These are phyloP conservation scores for Tanytarsus gracilentus DNA, from an alignment of 2,888 invertebrate species.

Conservation along the genomic window DNA sequence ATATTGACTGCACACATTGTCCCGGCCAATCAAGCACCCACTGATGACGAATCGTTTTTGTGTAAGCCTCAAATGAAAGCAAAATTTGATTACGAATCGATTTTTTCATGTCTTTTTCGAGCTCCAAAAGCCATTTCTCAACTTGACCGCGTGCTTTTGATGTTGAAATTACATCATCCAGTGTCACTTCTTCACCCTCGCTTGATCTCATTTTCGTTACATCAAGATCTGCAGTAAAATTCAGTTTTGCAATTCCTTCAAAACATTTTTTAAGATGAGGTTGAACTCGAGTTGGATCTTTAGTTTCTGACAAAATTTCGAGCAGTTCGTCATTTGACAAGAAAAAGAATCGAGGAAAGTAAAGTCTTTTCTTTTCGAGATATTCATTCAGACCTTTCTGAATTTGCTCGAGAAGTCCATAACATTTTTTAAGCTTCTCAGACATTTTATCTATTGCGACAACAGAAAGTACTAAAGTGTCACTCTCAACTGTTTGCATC, in stretches of 20 bases:
- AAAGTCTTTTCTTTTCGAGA: constrained; percentile 87
- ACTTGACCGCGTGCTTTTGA: constrained; percentile 85
- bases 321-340: constrained; percentile 90
- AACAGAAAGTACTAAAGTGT: constrained; percentile 74
- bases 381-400: constrained; percentile 90
- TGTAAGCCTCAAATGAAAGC: constrained; percentile 64
- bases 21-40: constrained; percentile 94
- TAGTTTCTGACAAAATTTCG: constrained; percentile 92
- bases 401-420: constrained; percentile 77
- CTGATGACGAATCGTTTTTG: constrained; percentile 51
- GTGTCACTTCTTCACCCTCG: constrained; percentile 65
- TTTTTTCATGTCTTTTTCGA: constrained; percentile 79
- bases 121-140: constrained; percentile 87
- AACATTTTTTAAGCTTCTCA: constrained; percentile 82
- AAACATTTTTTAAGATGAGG: constrained; percentile 95
- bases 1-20: constrained; percentile 76
- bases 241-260: constrained; percentile 82
- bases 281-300: constrained; percentile 90
- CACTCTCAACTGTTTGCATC: constrained; percentile 71
- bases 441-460: constrained; percentile 87
- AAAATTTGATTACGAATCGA: constrained; percentile 69
- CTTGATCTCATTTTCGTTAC: constrained; percentile 83
- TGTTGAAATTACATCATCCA: constrained; percentile 72
- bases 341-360: constrained; percentile 94
- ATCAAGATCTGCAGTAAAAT: constrained; percentile 79